phyloP scores from a whole-genome alignment of 2,113 vertebrate genomes.

The Lepus americanus region DNA sequence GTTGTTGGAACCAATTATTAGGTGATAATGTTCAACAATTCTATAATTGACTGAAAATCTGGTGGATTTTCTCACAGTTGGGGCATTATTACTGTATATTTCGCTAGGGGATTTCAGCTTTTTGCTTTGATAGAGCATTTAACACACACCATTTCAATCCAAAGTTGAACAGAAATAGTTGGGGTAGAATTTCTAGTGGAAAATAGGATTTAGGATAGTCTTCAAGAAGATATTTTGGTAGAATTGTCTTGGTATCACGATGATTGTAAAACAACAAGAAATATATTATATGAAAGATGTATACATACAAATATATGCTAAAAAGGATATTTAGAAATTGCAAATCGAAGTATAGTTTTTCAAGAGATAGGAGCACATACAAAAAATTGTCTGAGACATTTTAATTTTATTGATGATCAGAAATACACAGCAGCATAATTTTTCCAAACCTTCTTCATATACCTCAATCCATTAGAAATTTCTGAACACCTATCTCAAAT shows the following conservation, averaged over 20 bases:
- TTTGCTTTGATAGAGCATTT: not conserved
- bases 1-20: not conserved
- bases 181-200: not conserved
- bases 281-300: not conserved
- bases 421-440: not conserved
- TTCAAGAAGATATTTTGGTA: not conserved
- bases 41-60: not conserved
- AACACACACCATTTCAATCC: not conserved
- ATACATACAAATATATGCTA: not conserved
- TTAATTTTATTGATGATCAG: not conserved
- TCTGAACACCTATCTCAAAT: conserved; percentile 15
- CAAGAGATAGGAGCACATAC: not conserved
- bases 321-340: conserved; percentile 21
- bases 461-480: not conserved
- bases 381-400: not conserved
- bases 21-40: not conserved
- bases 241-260: conserved; percentile 15
- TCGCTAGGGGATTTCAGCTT: not conserved
- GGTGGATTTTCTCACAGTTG: not conserved
- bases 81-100: not conserved
- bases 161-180: not conserved
- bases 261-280: conserved; percentile 13
- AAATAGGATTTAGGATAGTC: not conserved
- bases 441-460: not conserved
- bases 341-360: not conserved